phyloP scores from a whole-genome alignment of 64 coral and sea anemone species.

The Stylophora pistillata region DNA sequence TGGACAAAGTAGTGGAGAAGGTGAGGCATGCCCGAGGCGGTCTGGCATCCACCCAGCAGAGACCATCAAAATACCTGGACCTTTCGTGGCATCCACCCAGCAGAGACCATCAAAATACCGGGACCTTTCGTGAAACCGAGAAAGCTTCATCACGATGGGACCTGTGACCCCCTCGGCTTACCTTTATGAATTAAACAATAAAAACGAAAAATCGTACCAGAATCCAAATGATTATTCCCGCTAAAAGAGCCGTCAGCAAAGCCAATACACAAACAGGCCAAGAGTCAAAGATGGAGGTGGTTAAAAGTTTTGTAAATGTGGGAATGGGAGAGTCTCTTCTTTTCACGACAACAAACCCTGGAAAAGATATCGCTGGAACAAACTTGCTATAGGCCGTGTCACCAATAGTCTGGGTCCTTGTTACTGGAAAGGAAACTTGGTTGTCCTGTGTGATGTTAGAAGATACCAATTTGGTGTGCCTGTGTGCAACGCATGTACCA shows the following conservation, averaged over 20 bases:
- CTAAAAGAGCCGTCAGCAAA: conserved; percentile 8
- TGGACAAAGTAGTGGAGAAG: no score
- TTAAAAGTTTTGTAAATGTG: background rate
- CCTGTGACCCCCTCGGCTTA: no score
- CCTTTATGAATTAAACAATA: background rate
- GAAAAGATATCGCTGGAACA: conserved; percentile 1
- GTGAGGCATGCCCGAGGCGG: no score
- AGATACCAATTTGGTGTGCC: background rate
- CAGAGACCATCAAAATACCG: no score
- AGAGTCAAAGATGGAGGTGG: background rate
- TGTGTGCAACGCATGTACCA: background rate
- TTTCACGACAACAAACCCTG: conserved; percentile 7
- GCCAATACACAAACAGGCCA: conserved; percentile 11
- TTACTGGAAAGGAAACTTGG: conserved; percentile 11
- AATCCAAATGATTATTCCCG: conserved; percentile 37
- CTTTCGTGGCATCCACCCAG: no score
- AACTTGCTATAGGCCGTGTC: conserved; percentile 33
- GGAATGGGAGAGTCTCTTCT: background rate
- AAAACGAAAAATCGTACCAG: background rate
- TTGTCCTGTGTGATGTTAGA: background rate
- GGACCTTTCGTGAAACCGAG: no score
- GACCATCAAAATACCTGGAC: no score
- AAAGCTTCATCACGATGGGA: no score
- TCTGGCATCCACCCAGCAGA: no score
- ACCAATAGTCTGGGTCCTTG: background rate